phyloP scores from a whole-genome alignment of 2,797 vertebrate genomes.

The Sylvilagus floridanus region DNA sequence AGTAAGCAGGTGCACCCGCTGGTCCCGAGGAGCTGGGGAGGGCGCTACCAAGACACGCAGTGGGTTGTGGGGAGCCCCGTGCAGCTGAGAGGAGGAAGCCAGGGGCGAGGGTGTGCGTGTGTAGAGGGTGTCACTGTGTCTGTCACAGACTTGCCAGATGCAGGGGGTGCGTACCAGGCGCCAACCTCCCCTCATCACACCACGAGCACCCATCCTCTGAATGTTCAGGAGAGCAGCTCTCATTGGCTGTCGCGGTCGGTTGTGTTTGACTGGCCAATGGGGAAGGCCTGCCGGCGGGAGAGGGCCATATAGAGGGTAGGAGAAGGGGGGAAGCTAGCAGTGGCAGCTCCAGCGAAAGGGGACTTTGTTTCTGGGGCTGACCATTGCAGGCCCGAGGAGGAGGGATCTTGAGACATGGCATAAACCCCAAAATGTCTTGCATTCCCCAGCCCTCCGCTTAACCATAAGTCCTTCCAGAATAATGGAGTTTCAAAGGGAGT shows the following conservation, averaged over 20 bases:
- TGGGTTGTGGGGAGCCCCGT: conserved; percentile 85
- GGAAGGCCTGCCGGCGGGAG: conserved; percentile 53
- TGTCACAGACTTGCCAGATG: conserved; percentile 75
- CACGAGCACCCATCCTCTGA: conserved; percentile 80
- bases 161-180: conserved; percentile 77
- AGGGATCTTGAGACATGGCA: not conserved
- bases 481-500: conserved; percentile 9
- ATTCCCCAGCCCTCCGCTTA: not conserved
- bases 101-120: not conserved
- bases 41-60: conserved; percentile 79
- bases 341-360: conserved; percentile 63
- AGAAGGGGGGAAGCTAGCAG: conserved; percentile 45
- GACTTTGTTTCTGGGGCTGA: conserved; percentile 71
- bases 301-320: not conserved
- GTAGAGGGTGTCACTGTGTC: conserved; percentile 70
- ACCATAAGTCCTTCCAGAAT: conserved; percentile 34
- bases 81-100: conserved; percentile 56
- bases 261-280: conserved; percentile 80
- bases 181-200: conserved; percentile 80
- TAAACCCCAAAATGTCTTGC: not conserved
- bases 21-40: conserved; percentile 14
- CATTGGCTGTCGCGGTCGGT: conserved; percentile 81
- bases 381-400: conserved; percentile 4
- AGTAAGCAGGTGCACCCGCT: conserved; percentile 71
- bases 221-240: conserved; percentile 78